Evolutionary conservation across 2,888 invertebrate genomes (phyloP), one percentile per base, ranked within the genome.

Genomic region (Xestoiulus laeticollis): DNA sequence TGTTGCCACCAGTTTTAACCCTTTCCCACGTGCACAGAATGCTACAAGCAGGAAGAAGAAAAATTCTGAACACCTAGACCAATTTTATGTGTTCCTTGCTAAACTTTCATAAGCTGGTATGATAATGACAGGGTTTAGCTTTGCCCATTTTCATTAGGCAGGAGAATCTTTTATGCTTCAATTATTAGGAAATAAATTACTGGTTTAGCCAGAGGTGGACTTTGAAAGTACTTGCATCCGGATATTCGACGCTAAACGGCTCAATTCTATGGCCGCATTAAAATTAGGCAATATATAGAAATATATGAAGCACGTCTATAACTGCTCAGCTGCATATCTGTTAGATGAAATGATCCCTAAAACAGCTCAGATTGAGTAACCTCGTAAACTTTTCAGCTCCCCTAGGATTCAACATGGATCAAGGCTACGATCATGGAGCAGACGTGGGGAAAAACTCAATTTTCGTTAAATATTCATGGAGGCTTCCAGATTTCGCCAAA

Each of bases 341-440:
- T 30, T 78, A 78, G 78, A 78, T 78, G 78, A 78, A 78, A 78
- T 78, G 78, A 78, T 78, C 78, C 26, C 78, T 78, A 14, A 78
- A 78, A 78, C 30, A 26, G 78, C 78, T 30, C 78, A 78, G 30
- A 78, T 78, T 30, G 78, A 78, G 78, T 78, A 78, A 78, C 78
- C 78, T 78, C 78, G 30, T 78, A 78, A 78, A 78, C 78, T 78
- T 78, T 78, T 78, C 78, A 78, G 78, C 78, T 78, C 78, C 30
- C 78, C 3, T 2, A 30, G 78, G 78, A 78, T 78, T 78, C 30
- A 38, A 14, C 78, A 26, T 78, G 78, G 78, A 78, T 78, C 78
- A 78, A 78, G 78, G 78, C 78, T 78, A 78, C 78, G 30, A 78
- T 78, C 78, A 78, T 78, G 30, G 68, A 78, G 30, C 30, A 78